These are phyloP conservation scores for Drosophila watanabei DNA, from an alignment of 1,140 invertebrate genomes.

Conservation along the genomic window DNA sequence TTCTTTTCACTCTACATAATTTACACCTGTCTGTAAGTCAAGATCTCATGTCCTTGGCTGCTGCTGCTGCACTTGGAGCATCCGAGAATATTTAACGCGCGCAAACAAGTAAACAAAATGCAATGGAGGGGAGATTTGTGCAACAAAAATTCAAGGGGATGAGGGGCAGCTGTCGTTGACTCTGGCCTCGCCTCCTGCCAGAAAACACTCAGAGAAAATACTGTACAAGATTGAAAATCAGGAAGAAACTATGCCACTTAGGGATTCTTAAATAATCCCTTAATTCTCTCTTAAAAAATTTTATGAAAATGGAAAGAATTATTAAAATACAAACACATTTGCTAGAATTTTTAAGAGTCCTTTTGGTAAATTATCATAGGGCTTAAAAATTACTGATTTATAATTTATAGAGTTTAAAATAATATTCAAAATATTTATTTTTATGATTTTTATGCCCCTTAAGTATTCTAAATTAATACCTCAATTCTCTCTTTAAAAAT, in stretches of 20 bases:
- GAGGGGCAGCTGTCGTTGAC: slow-evolving; percentile 30
- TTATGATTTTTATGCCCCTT: no score
- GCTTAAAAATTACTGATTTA: neutral
- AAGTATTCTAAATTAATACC: no score
- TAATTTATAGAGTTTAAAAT: neutral
- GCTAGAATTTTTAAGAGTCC: neutral
- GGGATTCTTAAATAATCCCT: no score
- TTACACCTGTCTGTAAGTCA: slow-evolving; percentile 76
- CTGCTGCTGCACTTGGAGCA: slow-evolving; percentile 60
- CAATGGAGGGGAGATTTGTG: slow-evolving; percentile 5
- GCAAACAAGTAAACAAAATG: slow-evolving; percentile 71
- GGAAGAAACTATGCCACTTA: neutral
- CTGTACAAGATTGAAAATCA: neutral
- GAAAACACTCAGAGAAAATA: slow-evolving; percentile 1
- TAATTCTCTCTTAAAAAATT: neutral
- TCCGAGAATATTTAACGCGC: slow-evolving; percentile 69
- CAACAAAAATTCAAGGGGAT: slow-evolving; percentile 5
- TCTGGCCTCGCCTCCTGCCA: slow-evolving; percentile 2
- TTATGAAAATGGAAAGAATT: neutral
- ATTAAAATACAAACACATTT: no score
- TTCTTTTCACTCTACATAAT: slow-evolving; percentile 70
- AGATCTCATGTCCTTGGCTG: slow-evolving; percentile 65
- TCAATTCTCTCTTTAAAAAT: neutral
- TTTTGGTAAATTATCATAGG: no score
- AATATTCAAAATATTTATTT: neutral